Evolutionary conservation across 1,140 invertebrate genomes (phyloP).

Genomic region (Bicyclus anynana): DNA sequence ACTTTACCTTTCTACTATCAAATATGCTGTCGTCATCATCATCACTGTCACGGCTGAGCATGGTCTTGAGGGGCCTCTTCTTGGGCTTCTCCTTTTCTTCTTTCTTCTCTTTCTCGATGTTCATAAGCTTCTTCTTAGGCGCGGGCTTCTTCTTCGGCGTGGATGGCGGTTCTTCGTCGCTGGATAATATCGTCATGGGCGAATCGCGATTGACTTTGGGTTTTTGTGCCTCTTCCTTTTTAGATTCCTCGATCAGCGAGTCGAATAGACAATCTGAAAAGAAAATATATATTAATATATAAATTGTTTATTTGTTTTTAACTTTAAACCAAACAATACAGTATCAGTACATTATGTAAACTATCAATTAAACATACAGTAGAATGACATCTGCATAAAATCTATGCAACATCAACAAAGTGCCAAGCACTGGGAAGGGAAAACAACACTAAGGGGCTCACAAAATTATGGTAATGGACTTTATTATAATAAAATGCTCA

Average conservation of each 20-base stretch:
- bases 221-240: conserved; percentile 53
- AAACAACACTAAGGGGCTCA: too few relatives aligned
- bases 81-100: conserved; percentile 48
- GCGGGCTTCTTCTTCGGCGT: conserved; percentile 62
- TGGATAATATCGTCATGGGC: conserved; percentile 51
- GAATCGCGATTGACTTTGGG: conserved; percentile 32
- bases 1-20: conserved; percentile 65
- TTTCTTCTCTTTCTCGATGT: conserved; percentile 23
- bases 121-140: conserved; percentile 61
- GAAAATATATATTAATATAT: too few relatives aligned
- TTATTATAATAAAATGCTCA: too few relatives aligned
- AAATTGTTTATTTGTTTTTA: too few relatives aligned
- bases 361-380: too few relatives aligned
- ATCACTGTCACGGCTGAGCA: conserved; percentile 56
- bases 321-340: too few relatives aligned
- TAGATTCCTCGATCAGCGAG: conserved; percentile 70
- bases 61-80: conserved; percentile 56
- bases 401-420: too few relatives aligned
- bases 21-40: conserved; percentile 72
- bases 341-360: too few relatives aligned
- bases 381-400: too few relatives aligned
- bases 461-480: too few relatives aligned
- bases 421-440: too few relatives aligned
- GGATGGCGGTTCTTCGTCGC: conserved; percentile 42
- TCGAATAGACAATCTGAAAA: conserved; percentile 72